Conservation (phyloP, 2,888 invertebrate species). For the Craniophora ligustri region DNA sequence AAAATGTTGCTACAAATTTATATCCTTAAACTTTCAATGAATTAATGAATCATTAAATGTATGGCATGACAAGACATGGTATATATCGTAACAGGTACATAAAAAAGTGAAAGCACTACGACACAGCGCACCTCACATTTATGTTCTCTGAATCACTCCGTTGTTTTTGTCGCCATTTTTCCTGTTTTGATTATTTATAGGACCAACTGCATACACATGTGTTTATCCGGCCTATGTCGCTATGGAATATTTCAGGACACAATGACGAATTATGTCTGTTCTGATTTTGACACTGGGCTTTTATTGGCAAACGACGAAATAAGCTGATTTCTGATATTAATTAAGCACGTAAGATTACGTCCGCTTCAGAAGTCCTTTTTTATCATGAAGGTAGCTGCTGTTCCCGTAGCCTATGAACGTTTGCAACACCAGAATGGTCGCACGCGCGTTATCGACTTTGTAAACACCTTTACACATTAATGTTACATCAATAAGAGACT, state of each 20-base stretch:
- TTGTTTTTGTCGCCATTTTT: conserved; percentile 27
- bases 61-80: conserved; percentile 46
- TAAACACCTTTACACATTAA: no score
- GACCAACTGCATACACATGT: conserved; percentile 4
- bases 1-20: background rate
- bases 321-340: no score
- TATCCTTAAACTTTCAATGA: conserved; percentile 27
- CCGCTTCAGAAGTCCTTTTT: no score
- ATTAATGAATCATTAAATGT: conserved; percentile 21
- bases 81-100: conserved; percentile 35
- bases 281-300: no score
- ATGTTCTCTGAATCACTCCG: conserved; percentile 25
- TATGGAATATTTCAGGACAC: background rate
- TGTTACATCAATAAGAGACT: no score
- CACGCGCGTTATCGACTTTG: no score
- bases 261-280: background rate
- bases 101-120: conserved; percentile 47
- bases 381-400: no score
- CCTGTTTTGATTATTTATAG: conserved; percentile 19
- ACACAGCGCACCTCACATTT: conserved; percentile 16
- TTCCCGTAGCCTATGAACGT: no score
- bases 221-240: background rate
- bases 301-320: no score
- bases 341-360: no score
- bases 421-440: no score